A percentile compares a stretch with the other conserved stretches of the same genome.
Evolutionary conservation across 2,888 invertebrate genomes (phyloP).

Genomic region (Alsophila aescularia): DNA sequence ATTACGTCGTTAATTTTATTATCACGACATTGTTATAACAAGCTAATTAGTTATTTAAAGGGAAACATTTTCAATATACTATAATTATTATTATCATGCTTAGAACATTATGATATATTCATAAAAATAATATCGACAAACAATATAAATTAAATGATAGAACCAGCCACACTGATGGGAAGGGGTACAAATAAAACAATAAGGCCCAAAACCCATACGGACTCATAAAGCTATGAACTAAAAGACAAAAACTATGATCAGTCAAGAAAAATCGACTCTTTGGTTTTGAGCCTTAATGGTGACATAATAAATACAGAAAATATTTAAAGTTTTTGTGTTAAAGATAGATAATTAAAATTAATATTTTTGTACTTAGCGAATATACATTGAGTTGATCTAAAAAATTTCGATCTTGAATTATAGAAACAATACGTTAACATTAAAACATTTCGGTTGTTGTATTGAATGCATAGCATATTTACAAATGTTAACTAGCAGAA

Average conservation of each 20-base stretch:
- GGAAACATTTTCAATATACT: slow-evolving; percentile 51
- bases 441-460: not conserved
- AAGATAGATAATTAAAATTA: slow-evolving; percentile 73
- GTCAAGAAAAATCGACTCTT: not conserved
- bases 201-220: slow-evolving; percentile 15
- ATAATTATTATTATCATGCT: slow-evolving; percentile 53
- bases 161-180: slow-evolving; percentile 80
- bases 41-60: slow-evolving; percentile 69
- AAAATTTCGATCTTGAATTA: slow-evolving; percentile 43
- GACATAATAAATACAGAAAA: slow-evolving; percentile 31
- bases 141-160: slow-evolving; percentile 46
- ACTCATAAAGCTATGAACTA: not conserved
- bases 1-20: slow-evolving; percentile 72
- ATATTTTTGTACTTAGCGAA: slow-evolving; percentile 83
- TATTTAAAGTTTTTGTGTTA: slow-evolving; percentile 43
- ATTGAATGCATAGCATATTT: not conserved
- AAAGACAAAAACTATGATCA: not conserved
- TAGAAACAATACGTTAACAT: slow-evolving; percentile 24
- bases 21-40: slow-evolving; percentile 73
- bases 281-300: slow-evolving; percentile 4
- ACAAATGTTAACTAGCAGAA: too few species aligned
- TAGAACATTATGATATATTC: slow-evolving; percentile 49
- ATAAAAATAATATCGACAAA: slow-evolving; percentile 36
- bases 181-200: slow-evolving; percentile 69
- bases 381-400: slow-evolving; percentile 55